Percentiles rank a stretch among this genome's conserved stretches.
Evolutionary conservation across 2,113 vertebrate genomes (phyloP).

Genomic region (Morone chrysops): DNA sequence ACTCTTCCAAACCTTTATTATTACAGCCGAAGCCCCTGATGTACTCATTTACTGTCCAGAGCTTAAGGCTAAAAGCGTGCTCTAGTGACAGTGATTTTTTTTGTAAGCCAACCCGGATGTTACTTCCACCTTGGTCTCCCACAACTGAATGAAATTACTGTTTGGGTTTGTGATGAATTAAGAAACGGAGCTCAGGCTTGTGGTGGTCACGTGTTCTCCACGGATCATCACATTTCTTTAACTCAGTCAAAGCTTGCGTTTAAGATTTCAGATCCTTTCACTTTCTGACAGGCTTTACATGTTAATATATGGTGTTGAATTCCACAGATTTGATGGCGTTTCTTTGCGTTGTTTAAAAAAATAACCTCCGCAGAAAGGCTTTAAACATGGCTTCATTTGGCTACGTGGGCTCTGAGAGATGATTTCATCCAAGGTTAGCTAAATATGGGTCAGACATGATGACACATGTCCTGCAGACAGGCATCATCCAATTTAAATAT

Average conservation of each 20-base stretch:
- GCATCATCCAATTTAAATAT: slow-evolving; percentile 38
- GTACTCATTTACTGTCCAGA: neutral
- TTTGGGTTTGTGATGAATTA: slow-evolving; percentile 17
- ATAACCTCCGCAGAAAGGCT: neutral
- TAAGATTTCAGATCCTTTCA: neutral
- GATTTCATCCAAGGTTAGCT: slow-evolving; percentile 33
- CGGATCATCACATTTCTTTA: neutral
- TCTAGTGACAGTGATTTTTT: neutral
- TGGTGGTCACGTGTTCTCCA: slow-evolving; percentile 13
- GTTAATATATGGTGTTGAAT: neutral
- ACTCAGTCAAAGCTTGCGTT: neutral
- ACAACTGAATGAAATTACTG: slow-evolving; percentile 7
- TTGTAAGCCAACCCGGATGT: neutral
- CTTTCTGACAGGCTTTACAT: neutral
- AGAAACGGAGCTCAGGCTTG: slow-evolving; percentile 3
- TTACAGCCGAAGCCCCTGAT: slow-evolving; percentile 5
- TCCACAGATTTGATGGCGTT: neutral
- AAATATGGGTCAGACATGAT: slow-evolving; percentile 53
- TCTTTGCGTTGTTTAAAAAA: neutral
- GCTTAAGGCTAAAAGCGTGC: neutral
- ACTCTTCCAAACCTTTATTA: neutral
- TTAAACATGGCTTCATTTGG: neutral
- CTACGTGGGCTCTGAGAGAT: neutral
- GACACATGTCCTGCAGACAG: slow-evolving; percentile 32
- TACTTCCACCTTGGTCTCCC: neutral